phyloP scores from a whole-genome alignment of 1,140 invertebrate species.

The Leptinotarsa undecemlineata region DNA sequence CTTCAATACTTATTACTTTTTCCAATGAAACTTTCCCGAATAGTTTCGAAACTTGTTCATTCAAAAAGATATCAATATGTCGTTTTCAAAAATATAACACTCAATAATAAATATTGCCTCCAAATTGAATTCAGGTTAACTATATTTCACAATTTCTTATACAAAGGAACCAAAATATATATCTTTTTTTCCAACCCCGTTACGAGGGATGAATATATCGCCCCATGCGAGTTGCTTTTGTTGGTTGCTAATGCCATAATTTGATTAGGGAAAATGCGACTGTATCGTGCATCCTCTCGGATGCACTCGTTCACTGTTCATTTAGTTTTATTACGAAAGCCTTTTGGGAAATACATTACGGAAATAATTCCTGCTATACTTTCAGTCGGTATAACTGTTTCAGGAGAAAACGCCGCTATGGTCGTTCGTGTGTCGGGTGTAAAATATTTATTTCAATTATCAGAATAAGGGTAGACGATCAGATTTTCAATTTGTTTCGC shows the following conservation, averaged over 20 bases:
- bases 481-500: no score
- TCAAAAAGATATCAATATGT: no score
- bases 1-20: no score
- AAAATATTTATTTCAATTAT: neutral
- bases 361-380: neutral
- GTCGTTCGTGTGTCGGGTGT: neutral
- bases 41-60: no score
- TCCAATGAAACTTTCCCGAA: no score
- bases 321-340: neutral
- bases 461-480: neutral
- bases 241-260: neutral
- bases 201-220: neutral
- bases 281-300: neutral
- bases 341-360: conserved; percentile 7
- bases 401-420: neutral
- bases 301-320: conserved; percentile 4
- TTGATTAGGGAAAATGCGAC: neutral
- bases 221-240: neutral
- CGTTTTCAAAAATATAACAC: no score
- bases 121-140: no score
- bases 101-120: no score
- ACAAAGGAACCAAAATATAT: no score
- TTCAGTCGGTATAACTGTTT: neutral
- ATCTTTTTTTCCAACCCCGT: no score
- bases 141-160: no score